Base-by-base conservation (phyloP, 2,797 vertebrate genomes). In the Pitangus sulphuratus region DNA sequence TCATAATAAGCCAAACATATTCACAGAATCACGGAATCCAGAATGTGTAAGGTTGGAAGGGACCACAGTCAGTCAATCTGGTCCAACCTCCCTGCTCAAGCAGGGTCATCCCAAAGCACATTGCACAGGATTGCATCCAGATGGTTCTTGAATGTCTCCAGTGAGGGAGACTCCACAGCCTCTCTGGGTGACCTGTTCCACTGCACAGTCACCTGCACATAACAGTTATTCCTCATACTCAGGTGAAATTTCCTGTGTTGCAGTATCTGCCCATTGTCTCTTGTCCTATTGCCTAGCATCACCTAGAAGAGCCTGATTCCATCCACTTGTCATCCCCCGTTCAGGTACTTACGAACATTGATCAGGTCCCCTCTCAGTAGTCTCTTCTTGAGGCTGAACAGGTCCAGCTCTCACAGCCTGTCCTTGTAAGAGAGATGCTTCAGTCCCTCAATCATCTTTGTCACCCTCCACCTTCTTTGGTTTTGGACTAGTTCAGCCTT, bases 251-350 rank as follows among this genome's bases (percentile, higher is more conserved):
- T 57, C 11, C 45, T 35, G 12, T 47, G 4, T 15, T 15, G 35
- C 25, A 12, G 25, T 58, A 58, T 71, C 39, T 77, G 20, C 28
- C 7, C 1, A 3, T 31, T 65, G 12, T 17, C 12, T 64, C 20
- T 45, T 57, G 9, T 39, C 20, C 44, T 78, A 8, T 31, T 51
- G 17, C 39, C 39, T 0, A 0, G 25, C 30, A 58, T 30, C 39
- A 45, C 45, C 0, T 0, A 77, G 39, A 57, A 51, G 31, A 0
- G 0, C 30, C 20, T 33, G 37, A 33, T 9, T 21, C 37, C 33
- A 71, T 26, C n/a, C 51, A 26, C 16, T 58, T 35, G 10, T 15
- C 14, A 22, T 45, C 15, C 7, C 45, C 51, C 28, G 15, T 45
- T 64, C 65, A 65, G n/a, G 15, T 31, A 40, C 44, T 58, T 64